Percentiles rank a stretch among this genome's conserved stretches.
These are phyloP conservation scores for Aurelia sp. DNA, from an alignment of 30 jellyfish, hydroid and myxozoan species.

Conservation along the genomic window DNA sequence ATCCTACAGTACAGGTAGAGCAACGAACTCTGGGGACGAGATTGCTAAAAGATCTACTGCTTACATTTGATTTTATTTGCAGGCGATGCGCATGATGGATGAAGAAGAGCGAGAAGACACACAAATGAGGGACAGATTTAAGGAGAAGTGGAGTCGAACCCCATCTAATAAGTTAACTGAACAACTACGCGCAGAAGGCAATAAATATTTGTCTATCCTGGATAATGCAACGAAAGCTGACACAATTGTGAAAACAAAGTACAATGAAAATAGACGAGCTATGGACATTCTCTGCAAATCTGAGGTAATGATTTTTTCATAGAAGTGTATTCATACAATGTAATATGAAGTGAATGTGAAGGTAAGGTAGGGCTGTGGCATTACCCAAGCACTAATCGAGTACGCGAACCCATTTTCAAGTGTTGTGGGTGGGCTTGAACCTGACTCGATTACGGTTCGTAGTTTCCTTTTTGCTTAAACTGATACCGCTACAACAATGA, in stretches of 20 bases:
- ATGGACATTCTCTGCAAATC: conserved; percentile 89
- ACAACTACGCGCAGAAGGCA: conserved; percentile 84
- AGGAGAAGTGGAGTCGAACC: conserved; percentile 93
- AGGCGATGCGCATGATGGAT: conserved; percentile 89
- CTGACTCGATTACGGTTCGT: too few relatives aligned
- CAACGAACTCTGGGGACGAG: too few relatives aligned
- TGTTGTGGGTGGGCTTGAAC: too few relatives aligned
- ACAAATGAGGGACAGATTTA: conserved; percentile 86
- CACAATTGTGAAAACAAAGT: conserved; percentile 81
- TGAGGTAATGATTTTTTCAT: conserved; percentile 42
- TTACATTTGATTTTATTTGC: neutral
- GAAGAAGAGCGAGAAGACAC: conserved; percentile 94
- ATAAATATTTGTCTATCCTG: conserved; percentile 71
- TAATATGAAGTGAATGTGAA: neutral
- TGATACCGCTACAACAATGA: too few relatives aligned
- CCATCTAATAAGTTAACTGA: conserved; percentile 87
- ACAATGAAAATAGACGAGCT: conserved; percentile 89
- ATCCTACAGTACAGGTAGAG: too few relatives aligned
- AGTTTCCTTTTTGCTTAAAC: too few relatives aligned
- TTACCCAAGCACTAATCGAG: too few relatives aligned
- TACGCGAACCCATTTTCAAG: too few relatives aligned
- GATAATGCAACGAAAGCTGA: conserved; percentile 95
- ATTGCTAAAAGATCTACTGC: too few relatives aligned
- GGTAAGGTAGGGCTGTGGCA: too few relatives aligned
- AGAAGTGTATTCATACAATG: neutral